These are phyloP conservation scores for Idaea aversata DNA, from an alignment of 2,888 invertebrate species.

Conservation along the genomic window DNA sequence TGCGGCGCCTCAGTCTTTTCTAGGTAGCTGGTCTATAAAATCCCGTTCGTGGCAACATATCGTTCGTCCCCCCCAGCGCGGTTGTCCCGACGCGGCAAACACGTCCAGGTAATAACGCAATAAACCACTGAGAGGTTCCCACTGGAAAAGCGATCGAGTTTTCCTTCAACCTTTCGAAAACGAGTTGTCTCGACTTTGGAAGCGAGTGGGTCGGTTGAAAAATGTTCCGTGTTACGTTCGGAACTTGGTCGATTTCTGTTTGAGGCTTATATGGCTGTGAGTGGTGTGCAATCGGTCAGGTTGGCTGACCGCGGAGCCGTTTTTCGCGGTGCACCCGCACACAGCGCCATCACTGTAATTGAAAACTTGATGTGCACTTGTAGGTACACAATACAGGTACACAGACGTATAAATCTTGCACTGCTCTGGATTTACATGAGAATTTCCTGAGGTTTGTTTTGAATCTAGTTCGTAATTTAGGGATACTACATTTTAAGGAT, in stretches of 20 bases:
- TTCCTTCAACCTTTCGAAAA: slow-evolving; percentile 75
- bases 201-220: slow-evolving; percentile 42
- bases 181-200: slow-evolving; percentile 68
- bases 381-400: slow-evolving; percentile 57
- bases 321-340: slow-evolving; percentile 67
- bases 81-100: slow-evolving; percentile 74
- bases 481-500: not conserved
- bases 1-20: slow-evolving; percentile 60
- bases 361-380: slow-evolving; percentile 78
- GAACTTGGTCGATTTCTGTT: slow-evolving; percentile 53
- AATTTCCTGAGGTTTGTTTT: not conserved
- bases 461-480: not conserved
- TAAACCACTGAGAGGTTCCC: slow-evolving; percentile 79
- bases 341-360: slow-evolving; percentile 76
- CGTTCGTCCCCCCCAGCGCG: slow-evolving; percentile 75
- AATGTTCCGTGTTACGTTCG: slow-evolving; percentile 57
- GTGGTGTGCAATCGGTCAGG: slow-evolving; percentile 67
- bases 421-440: slow-evolving; percentile 35
- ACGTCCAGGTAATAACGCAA: slow-evolving; percentile 81
- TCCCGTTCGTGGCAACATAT: slow-evolving; percentile 75
- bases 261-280: slow-evolving; percentile 38
- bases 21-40: slow-evolving; percentile 62
- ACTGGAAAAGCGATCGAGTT: slow-evolving; percentile 79
- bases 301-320: slow-evolving; percentile 65
- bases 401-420: slow-evolving; percentile 64